A percentile compares a stretch with the other conserved stretches of the same genome.
Conservation (phyloP, 2,888 invertebrate genomes). For the Meganola albula region DNA sequence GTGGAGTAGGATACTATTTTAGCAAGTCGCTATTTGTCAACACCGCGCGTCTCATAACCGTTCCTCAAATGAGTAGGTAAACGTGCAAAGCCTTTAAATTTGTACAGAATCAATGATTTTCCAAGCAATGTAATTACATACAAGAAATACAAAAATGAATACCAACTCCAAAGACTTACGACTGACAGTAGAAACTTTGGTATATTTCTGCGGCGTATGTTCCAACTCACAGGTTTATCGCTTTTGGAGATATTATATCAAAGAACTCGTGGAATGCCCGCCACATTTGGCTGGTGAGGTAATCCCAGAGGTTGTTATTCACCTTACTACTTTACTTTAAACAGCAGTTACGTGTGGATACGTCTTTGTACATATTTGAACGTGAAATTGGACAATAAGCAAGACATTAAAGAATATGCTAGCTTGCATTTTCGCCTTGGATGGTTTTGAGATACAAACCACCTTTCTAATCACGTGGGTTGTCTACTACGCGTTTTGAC, state of each 20-base stretch:
- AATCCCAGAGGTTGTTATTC: slow-evolving; percentile 65
- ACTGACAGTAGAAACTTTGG: slow-evolving; percentile 61
- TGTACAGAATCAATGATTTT: too few relatives aligned
- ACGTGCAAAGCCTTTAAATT: too few relatives aligned
- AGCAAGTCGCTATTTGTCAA: slow-evolving; percentile 70
- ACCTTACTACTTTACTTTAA: slow-evolving; percentile 65
- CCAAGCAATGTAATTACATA: too few relatives aligned
- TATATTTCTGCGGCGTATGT: slow-evolving; percentile 63
- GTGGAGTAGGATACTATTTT: slow-evolving; percentile 68
- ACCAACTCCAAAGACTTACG: slow-evolving; percentile 50
- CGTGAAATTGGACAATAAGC: slow-evolving; percentile 24
- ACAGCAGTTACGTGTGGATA: slow-evolving; percentile 42
- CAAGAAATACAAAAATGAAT: slow-evolving; percentile 45
- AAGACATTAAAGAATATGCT: too few relatives aligned
- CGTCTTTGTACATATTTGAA: slow-evolving; percentile 42
- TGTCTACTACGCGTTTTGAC: too few relatives aligned
- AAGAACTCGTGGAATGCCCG: slow-evolving; percentile 68
- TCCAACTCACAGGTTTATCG: slow-evolving; percentile 73
- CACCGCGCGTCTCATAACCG: slow-evolving; percentile 46
- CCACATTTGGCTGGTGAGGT: slow-evolving; percentile 57
- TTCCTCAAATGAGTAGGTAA: too few relatives aligned
- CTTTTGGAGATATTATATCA: slow-evolving; percentile 72
- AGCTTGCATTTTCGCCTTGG: too few relatives aligned
- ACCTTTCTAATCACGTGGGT: too few relatives aligned
- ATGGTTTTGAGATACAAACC: too few relatives aligned